Conservation (phyloP, 2,797 vertebrate species). For the Cynopterus sphinx region DNA sequence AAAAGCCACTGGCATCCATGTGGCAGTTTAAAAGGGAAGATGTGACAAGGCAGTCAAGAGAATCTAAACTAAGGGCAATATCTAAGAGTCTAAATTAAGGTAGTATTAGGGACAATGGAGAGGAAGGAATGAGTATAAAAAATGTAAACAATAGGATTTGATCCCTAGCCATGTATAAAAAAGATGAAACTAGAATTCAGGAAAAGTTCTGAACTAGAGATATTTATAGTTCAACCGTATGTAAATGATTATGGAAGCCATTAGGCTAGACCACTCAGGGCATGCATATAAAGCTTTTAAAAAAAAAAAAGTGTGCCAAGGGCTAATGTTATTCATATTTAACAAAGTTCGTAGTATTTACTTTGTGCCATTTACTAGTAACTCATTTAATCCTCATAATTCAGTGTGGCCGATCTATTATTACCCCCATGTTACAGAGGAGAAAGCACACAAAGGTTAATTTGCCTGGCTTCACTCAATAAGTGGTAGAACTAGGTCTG, state of each 20-base stretch:
- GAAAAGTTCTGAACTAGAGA: not conserved
- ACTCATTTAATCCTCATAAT: not conserved
- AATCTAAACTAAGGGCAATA: not conserved
- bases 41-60: not conserved
- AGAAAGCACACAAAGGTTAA: not conserved
- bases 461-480: not conserved
- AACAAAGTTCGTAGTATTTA: not conserved
- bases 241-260: not conserved
- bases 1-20: not conserved
- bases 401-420: not conserved
- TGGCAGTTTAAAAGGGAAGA: not conserved
- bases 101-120: not conserved
- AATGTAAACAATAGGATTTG: not conserved
- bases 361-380: not conserved
- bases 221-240: not conserved
- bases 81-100: not conserved
- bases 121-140: not conserved
- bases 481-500: not conserved
- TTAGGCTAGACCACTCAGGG: not conserved
- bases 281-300: not conserved
- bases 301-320: not conserved
- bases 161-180: not conserved
- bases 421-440: not conserved
- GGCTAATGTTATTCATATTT: not conserved
- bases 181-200: not conserved